Percentiles rank a stretch among this genome's conserved stretches.
Evolutionary conservation across 2,888 invertebrate species (phyloP).

Genomic region (Gryllus longicercus): DNA sequence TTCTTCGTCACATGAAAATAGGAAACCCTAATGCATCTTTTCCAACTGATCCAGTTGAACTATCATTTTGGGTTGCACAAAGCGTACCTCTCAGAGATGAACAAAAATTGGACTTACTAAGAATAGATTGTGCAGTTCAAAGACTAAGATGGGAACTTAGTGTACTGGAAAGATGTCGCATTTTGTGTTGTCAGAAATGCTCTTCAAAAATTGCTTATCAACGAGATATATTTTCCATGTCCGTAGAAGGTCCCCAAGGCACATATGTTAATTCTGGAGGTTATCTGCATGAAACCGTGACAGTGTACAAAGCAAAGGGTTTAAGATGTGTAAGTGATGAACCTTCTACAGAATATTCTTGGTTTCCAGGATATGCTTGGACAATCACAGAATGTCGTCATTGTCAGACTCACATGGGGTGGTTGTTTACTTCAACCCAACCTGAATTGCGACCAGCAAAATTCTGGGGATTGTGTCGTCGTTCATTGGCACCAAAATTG

Average conservation of each 20-base stretch:
- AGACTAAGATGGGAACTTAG: conserved; percentile 59
- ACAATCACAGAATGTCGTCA: conserved; percentile 66
- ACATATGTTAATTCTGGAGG: conserved; percentile 80
- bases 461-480: conserved; percentile 70
- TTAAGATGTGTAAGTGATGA: conserved; percentile 50
- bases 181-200: conserved; percentile 53
- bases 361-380: conserved; percentile 88
- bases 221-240: conserved; percentile 74
- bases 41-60: conserved; percentile 55
- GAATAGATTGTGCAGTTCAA: conserved; percentile 64
- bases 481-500: conserved; percentile 46
- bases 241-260: conserved; percentile 72
- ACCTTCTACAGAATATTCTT: conserved; percentile 69
- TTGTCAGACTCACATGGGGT: conserved; percentile 71
- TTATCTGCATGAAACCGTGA: conserved; percentile 76
- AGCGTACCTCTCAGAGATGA: conserved; percentile 67
- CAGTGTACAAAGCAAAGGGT: conserved; percentile 57
- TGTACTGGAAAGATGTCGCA: conserved; percentile 51
- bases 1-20: conserved; percentile 43
- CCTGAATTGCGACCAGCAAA: conserved; percentile 59
- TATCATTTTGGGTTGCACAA: conserved; percentile 78
- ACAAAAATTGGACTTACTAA: conserved; percentile 60
- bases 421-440: conserved; percentile 69
- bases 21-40: conserved; percentile 36
- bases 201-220: conserved; percentile 57